phyloP scores from a whole-genome alignment of 2,113 vertebrate species.

The Pardalotus punctatus region DNA sequence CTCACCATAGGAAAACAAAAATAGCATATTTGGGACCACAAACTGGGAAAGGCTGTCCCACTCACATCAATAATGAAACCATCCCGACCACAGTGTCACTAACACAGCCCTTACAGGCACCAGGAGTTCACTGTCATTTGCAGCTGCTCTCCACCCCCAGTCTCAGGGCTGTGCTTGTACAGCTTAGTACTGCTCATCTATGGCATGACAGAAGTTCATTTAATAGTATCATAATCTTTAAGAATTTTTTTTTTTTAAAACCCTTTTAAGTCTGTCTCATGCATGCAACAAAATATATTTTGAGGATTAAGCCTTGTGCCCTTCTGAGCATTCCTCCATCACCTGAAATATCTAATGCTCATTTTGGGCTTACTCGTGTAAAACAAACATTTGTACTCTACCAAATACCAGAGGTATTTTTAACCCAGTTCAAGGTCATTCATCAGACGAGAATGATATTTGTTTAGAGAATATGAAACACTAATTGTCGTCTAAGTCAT shows the following conservation, averaged over 20 bases:
- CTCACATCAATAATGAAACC: background rate
- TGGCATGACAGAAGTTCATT: background rate
- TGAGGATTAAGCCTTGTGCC: background rate
- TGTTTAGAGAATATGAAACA: background rate
- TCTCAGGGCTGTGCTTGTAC: background rate
- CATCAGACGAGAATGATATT: background rate
- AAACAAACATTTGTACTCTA: slow-evolving; percentile 3
- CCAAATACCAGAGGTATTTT: slow-evolving; percentile 1
- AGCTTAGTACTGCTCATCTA: background rate
- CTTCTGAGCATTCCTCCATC: background rate
- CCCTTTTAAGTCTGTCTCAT: background rate
- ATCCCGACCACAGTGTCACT: background rate
- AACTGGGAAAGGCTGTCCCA: background rate
- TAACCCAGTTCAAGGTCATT: slow-evolving; percentile 13
- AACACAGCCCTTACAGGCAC: background rate
- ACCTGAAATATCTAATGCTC: background rate
- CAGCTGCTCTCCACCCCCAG: background rate
- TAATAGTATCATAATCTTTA: background rate
- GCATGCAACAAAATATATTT: background rate
- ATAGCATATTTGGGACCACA: background rate
- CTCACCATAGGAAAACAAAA: background rate
- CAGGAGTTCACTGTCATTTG: background rate
- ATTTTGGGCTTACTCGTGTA: background rate
- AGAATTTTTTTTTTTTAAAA: background rate
- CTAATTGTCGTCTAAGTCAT: slow-evolving; percentile 49